phyloP scores from a whole-genome alignment of 2,113 vertebrate genomes.

The Tachysurus fulvidraco region DNA sequence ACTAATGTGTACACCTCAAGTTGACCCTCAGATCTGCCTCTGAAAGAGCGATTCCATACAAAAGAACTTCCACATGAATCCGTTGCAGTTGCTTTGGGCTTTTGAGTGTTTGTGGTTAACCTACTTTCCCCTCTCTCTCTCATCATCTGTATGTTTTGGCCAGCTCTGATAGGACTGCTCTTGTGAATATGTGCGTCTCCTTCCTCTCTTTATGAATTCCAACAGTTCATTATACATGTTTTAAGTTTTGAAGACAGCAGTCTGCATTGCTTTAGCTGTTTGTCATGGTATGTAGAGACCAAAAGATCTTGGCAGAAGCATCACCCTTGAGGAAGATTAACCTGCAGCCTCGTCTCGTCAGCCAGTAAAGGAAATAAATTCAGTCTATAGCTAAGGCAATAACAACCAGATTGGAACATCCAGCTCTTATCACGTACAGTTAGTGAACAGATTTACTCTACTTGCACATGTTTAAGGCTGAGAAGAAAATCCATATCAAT shows the following conservation, averaged over 20 bases:
- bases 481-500: neutral
- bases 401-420: neutral
- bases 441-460: conserved; percentile 2
- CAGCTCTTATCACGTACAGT: neutral
- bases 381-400: conserved; percentile 9
- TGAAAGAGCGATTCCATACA: conserved; percentile 24
- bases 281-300: conserved; percentile 31
- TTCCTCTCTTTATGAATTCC: conserved; percentile 31
- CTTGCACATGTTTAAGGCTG: neutral
- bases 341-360: conserved; percentile 40
- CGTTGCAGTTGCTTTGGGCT: conserved; percentile 22
- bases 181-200: conserved; percentile 23
- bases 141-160: conserved; percentile 45
- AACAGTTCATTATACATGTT: conserved; percentile 30
- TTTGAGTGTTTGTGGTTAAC: conserved; percentile 41
- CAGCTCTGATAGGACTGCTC: neutral
- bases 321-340: conserved; percentile 37
- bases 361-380: conserved; percentile 45
- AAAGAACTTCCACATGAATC: conserved; percentile 33
- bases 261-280: conserved; percentile 47
- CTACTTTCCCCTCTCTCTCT: conserved; percentile 34
- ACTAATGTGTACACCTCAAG: conserved; percentile 9
- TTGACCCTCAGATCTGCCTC: conserved; percentile 28
- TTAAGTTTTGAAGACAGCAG: conserved; percentile 30
- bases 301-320: conserved; percentile 38